These are phyloP conservation scores for Lampris incognitus DNA, from an alignment of 2,113 vertebrate species.

Conservation along the genomic window DNA sequence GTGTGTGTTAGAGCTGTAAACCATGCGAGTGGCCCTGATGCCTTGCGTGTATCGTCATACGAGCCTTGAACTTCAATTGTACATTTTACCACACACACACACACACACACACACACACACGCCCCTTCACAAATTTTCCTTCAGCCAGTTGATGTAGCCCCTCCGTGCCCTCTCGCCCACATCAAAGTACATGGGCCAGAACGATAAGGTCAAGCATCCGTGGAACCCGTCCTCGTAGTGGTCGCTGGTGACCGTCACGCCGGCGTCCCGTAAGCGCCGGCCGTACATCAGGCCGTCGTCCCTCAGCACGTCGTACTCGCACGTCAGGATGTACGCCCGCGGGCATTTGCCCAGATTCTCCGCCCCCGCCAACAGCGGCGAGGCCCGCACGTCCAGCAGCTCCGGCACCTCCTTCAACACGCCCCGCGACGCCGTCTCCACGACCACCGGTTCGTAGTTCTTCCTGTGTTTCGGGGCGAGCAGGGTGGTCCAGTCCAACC, in stretches of 20 bases:
- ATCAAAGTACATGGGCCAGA: constrained; percentile 87
- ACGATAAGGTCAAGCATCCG: constrained; percentile 88
- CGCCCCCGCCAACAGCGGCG: constrained; percentile 87
- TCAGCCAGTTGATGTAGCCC: constrained; percentile 90
- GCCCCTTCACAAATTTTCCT: constrained; percentile 84
- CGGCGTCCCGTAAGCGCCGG: constrained; percentile 85
- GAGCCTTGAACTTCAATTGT: constrained; percentile 47
- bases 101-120: not conserved
- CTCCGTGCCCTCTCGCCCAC: constrained; percentile 84
- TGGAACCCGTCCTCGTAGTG: constrained; percentile 93
- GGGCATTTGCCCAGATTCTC: constrained; percentile 85
- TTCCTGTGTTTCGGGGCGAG: constrained; percentile 83
- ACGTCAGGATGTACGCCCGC: constrained; percentile 89
- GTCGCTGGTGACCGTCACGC: constrained; percentile 86
- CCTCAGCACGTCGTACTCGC: constrained; percentile 91
- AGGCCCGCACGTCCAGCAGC: constrained; percentile 85
- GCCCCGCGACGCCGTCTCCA: constrained; percentile 71
- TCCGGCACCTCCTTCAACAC: constrained; percentile 81
- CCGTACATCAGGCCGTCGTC: constrained; percentile 95
- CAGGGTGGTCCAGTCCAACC: constrained; percentile 87
- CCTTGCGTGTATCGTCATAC: constrained; percentile 6
- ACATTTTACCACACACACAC: constrained; percentile 5
- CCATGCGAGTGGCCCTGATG: not conserved
- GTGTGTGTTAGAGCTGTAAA: too few species aligned
- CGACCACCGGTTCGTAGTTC: constrained; percentile 81